Conservation (phyloP, 2,888 invertebrate genomes). For the Himalopsyche tibetana region DNA sequence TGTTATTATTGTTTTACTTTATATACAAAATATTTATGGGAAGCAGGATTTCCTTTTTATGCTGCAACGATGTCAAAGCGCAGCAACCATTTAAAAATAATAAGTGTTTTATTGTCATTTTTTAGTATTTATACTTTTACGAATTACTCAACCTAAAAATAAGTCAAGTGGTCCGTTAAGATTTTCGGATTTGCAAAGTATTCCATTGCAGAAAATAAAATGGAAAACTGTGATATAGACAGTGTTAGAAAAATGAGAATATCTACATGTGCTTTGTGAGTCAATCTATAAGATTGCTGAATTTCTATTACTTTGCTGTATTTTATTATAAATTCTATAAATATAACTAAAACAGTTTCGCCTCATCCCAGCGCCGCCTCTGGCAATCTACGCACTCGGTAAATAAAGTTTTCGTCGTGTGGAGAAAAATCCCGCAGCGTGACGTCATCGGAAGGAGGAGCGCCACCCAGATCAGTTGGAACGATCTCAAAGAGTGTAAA, state of each 20-base stretch:
- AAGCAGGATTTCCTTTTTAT: too few relatives aligned
- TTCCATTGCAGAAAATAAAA: too few relatives aligned
- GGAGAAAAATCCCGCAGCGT: conserved; percentile 26
- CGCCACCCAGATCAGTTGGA: conserved; percentile 20
- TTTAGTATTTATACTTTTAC: too few relatives aligned
- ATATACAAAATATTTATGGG: too few relatives aligned
- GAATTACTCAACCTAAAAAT: too few relatives aligned
- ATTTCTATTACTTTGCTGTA: neutral
- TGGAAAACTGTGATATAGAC: neutral
- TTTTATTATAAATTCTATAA: neutral
- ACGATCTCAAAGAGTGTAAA: conserved; percentile 26
- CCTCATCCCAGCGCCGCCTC: neutral
- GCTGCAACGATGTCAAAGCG: too few relatives aligned
- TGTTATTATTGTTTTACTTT: too few relatives aligned
- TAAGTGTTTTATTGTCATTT: too few relatives aligned
- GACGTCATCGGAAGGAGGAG: neutral
- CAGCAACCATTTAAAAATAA: too few relatives aligned
- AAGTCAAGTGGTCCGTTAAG: too few relatives aligned
- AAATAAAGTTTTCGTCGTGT: conserved; percentile 17
- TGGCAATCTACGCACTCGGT: conserved; percentile 18
- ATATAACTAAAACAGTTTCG: neutral
- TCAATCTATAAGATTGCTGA: neutral
- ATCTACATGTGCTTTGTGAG: neutral
- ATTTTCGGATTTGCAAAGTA: too few relatives aligned
- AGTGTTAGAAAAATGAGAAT: neutral